phyloP scores from a whole-genome alignment of 2,113 vertebrate species.

The Embiotoca jacksoni region DNA sequence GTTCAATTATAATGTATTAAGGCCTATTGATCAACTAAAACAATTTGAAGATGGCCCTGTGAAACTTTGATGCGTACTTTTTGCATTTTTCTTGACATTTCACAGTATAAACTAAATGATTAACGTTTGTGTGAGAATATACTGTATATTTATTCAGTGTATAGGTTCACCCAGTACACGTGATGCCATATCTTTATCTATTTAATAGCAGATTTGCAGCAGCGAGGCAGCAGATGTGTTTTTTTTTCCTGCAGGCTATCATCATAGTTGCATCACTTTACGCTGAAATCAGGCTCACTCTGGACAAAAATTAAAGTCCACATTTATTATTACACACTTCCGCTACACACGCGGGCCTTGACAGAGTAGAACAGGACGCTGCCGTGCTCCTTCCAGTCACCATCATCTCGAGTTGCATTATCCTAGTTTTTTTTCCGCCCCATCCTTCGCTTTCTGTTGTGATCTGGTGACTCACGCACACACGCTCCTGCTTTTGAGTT shows the following conservation, averaged over 20 bases:
- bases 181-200: slow-evolving; percentile 2
- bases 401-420: slow-evolving; percentile 33
- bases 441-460: slow-evolving; percentile 42
- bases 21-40: background rate
- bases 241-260: slow-evolving; percentile 20
- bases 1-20: background rate
- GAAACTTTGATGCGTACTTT: background rate
- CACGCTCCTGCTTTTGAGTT: slow-evolving; percentile 43
- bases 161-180: background rate
- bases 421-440: slow-evolving; percentile 10
- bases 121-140: background rate
- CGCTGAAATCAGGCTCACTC: slow-evolving; percentile 27
- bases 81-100: background rate
- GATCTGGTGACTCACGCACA: slow-evolving; percentile 57
- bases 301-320: slow-evolving; percentile 37
- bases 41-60: background rate
- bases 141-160: background rate
- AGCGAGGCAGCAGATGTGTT: background rate
- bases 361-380: slow-evolving; percentile 23
- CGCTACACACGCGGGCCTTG: slow-evolving; percentile 12
- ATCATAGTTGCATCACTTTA: slow-evolving; percentile 46
- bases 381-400: slow-evolving; percentile 47
- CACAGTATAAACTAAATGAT: background rate
- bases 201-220: background rate
- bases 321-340: slow-evolving; percentile 20